These are phyloP conservation scores for Mungos mungo DNA, from an alignment of 2,113 vertebrate genomes.

Conservation along the genomic window DNA sequence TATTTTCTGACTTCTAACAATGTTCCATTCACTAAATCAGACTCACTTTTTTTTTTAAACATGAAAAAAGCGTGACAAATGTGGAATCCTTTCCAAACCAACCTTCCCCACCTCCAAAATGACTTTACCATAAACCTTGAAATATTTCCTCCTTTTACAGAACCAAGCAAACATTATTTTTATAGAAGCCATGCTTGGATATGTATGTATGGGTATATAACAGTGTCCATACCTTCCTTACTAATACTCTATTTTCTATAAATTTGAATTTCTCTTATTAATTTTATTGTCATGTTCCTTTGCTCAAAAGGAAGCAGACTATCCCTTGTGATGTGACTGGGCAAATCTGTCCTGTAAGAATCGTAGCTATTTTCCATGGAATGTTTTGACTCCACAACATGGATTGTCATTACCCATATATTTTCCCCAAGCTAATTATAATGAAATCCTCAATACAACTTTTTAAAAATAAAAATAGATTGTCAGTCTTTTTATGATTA, in stretches of 20 bases:
- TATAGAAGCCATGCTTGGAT: neutral
- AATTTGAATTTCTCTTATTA: neutral
- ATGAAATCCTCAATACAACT: conserved; percentile 6
- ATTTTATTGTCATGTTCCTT: conserved; percentile 13
- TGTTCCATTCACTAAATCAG: conserved; percentile 58
- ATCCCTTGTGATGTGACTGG: conserved; percentile 19
- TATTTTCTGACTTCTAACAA: conserved; percentile 54
- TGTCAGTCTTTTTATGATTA: conserved; percentile 25
- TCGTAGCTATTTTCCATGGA: neutral
- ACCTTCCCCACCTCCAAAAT: conserved; percentile 47
- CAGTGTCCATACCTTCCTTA: neutral
- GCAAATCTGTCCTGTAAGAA: conserved; percentile 12
- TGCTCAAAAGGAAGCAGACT: neutral
- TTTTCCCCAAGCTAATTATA: conserved; percentile 15
- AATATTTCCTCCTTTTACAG: conserved; percentile 50
- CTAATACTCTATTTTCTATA: neutral
- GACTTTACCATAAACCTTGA: conserved; percentile 48
- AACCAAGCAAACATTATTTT: conserved; percentile 25
- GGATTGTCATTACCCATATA: neutral
- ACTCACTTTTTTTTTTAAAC: conserved; percentile 54
- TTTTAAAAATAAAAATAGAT: neutral
- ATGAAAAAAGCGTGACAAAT: conserved; percentile 59
- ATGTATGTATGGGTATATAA: neutral
- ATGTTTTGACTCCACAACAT: conserved; percentile 26
- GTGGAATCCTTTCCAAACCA: conserved; percentile 46